phyloP scores from a whole-genome alignment of 2,797 vertebrate species.

The Eulemur mongoz region DNA sequence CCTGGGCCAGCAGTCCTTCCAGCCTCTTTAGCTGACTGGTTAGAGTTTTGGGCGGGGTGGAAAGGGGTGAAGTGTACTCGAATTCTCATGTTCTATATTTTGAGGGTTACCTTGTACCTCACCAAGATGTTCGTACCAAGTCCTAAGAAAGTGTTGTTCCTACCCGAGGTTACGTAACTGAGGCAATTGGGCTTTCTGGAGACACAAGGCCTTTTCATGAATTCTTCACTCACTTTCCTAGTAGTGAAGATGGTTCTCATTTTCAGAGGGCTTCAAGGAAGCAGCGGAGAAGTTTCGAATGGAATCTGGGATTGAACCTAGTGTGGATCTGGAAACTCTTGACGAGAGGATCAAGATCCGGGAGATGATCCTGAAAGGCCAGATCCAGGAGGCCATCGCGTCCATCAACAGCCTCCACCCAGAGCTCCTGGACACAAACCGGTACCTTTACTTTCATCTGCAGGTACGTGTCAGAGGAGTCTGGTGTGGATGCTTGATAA shows the following conservation, averaged over 20 bases:
- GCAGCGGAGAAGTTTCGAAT: constrained; percentile 98
- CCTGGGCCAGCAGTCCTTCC: fast-evolving
- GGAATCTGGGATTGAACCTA: constrained; percentile 99
- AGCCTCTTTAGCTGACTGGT: neutral
- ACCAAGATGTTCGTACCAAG: neutral
- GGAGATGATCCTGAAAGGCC: constrained; percentile 98
- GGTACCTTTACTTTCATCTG: constrained; percentile 98
- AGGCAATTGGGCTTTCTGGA: neutral
- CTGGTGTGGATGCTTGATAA: neutral
- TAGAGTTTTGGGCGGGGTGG: neutral
- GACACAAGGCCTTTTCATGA: fast-evolving
- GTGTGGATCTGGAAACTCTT: constrained; percentile 96
- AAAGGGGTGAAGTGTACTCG: fast-evolving
- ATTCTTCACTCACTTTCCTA: neutral
- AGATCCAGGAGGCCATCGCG: constrained; percentile 97
- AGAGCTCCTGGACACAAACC: constrained; percentile 96
- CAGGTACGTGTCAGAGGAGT: constrained; percentile 87
- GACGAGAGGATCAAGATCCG: constrained; percentile 99
- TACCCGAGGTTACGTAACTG: neutral
- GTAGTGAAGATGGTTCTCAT: neutral
- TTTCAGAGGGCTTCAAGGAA: constrained; percentile 98
- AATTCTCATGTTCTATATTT: neutral
- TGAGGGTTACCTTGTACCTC: neutral
- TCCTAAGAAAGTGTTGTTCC: neutral
- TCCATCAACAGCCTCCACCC: constrained; percentile 98